Evolutionary conservation across 2,888 invertebrate species (phyloP), one percentile per base, ranked within the genome.

Genomic region (Chymomyza fuscimana): DNA sequence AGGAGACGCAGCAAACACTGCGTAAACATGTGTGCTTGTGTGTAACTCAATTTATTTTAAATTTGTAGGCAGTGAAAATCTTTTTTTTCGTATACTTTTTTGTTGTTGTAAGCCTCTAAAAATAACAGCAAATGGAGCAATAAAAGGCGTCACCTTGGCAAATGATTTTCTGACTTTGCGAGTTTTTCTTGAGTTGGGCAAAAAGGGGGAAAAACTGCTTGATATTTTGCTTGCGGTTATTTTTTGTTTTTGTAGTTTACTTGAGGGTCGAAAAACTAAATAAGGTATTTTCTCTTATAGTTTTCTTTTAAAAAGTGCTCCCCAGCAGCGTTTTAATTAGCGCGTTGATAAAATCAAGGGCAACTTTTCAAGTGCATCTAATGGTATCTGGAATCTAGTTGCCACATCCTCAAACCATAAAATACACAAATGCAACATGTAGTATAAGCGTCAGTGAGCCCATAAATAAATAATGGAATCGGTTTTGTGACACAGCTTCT

Each of bases 141-240:
- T 82, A 77, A 80, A 76, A 82, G 87, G 82, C 88, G 88, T 82
- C 88, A 86, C 88, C 88, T 85, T 87, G 76, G 86, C 86, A 82
- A 83, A 87, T 84, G 80, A 73, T 72, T 73, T 72, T 72, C 67
- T 71, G 75, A 66, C 74, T 51, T 61, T 56, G 22, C 62, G 61
- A 62, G 10, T 46, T 46, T 46, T 46, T 4, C 40, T 46, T 4
- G 40, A 62, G n/a, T 46, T 62, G 36, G 15, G 40, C 22, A 71
- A 72, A 72, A 75, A 72, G 73, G 78, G 78, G 81, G 72, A 22
- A 63, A 69, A 70, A 70, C 69, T 71, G 71, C 68, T 63, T n/a
- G 32, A 12, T 51, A 32, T 62, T 62, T 32, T 59, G 64, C 74
- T 63, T 69, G 52, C 76, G 51, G 59, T 66, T 66, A 59, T 66